These are phyloP conservation scores for Colostygia pectinataria DNA, from an alignment of 2,888 invertebrate genomes.

Conservation along the genomic window DNA sequence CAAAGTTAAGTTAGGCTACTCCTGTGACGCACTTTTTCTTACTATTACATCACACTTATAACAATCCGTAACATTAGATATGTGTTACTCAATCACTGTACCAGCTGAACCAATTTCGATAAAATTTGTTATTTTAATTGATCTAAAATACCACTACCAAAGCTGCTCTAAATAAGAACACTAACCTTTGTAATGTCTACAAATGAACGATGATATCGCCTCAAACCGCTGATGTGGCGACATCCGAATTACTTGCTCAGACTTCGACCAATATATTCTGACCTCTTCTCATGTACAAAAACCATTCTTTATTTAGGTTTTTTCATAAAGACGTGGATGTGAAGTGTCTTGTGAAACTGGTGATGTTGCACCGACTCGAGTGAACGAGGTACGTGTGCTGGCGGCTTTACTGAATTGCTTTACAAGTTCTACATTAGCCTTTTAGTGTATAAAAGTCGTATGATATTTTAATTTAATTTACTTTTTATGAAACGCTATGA, in stretches of 20 bases:
- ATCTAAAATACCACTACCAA: neutral
- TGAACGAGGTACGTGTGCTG: slow-evolving; percentile 79
- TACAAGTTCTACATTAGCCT: slow-evolving; percentile 49
- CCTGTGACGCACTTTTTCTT: no score
- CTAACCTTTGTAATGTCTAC: slow-evolving; percentile 57
- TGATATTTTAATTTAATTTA: slow-evolving; percentile 34
- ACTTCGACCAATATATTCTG: slow-evolving; percentile 54
- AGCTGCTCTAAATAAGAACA: slow-evolving; percentile 33
- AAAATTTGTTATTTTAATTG: no score
- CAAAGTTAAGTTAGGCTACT: no score
- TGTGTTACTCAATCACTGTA: no score
- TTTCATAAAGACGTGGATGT: slow-evolving; percentile 12
- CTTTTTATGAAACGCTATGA: slow-evolving; percentile 39
- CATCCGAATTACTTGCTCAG: slow-evolving; percentile 66
- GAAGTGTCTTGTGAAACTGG: slow-evolving; percentile 54
- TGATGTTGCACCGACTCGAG: slow-evolving; percentile 60
- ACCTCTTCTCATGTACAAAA: slow-evolving; percentile 45
- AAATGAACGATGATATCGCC: slow-evolving; percentile 62
- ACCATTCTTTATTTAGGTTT: neutral
- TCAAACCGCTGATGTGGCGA: slow-evolving; percentile 72
- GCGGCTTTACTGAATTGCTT: slow-evolving; percentile 69
- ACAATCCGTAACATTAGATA: no score
- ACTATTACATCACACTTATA: no score
- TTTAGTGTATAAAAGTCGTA: slow-evolving; percentile 19
- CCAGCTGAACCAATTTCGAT: no score